Base-by-base conservation (phyloP, 92 coral and sea anemone species). In the Porites lobata region DNA sequence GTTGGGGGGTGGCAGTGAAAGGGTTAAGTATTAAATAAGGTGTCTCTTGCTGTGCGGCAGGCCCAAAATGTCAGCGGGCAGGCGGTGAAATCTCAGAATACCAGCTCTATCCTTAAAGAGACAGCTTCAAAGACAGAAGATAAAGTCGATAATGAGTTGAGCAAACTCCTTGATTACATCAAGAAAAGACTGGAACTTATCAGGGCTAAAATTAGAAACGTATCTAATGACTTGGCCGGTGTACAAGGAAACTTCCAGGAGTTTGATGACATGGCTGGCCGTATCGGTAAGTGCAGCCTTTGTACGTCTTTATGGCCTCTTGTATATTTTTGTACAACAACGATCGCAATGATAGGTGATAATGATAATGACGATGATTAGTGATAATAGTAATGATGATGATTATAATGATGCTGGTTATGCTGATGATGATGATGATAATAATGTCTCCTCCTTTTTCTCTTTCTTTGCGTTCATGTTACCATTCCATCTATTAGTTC, bases 121-220 rank as follows among this genome's bases (percentile, higher is more conserved):
- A 69, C 56, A 15, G 93, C 96, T 8, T 47, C 26, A 17, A 56
- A 8, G n/a, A 90, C 94, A 0, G 88, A 95, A 70, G 86, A 76
- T 13, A 81, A 65, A 72, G 98, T 95, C 32, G 96, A 95, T 74
- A 88, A 62, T 51, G 90, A 92, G 26, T 89, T 95, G 70, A 83
- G 77, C 11, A 68, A 78, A 19, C 85, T 82, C 18, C 92, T 95
- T 32, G 85, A 88, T 20, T 75, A 82, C 17, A 62, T 95, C 71
- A 90, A 79, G 69, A 92, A 69, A n/a, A 87, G 94, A 38, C 87
- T 95, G 6, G 94, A 82, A 4, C 63, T 53, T 76, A 83, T 95
- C 38, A 95, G 81, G 65, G 80, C 22, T 72, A 88, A 93, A 85
- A 95, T 95, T 67, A 73, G 72, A 71, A 71, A 59, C 13, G 94